These are phyloP conservation scores for Actenoides lindsayi DNA, from an alignment of 2,113 vertebrate genomes.

Conservation along the genomic window DNA sequence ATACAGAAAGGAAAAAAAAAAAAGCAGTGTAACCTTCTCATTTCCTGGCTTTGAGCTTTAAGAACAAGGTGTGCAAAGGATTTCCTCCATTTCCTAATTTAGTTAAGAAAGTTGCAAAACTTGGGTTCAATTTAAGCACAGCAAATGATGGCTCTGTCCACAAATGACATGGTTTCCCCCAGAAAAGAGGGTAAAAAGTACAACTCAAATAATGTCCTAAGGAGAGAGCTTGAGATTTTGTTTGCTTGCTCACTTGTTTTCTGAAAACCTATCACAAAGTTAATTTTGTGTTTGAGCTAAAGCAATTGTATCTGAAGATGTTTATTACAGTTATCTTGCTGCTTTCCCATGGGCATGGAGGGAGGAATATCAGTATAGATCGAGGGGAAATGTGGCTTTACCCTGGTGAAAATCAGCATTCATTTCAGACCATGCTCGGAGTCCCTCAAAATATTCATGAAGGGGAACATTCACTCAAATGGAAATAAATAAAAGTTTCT, in stretches of 20 bases:
- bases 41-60: slow-evolving; percentile 42
- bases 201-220: not conserved
- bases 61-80: not conserved
- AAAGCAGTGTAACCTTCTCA: not conserved
- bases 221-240: not conserved
- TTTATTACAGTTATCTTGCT: not conserved
- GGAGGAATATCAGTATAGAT: not conserved
- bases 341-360: not conserved
- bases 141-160: not conserved
- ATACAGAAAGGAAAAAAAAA: not conserved
- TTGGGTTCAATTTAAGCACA: not conserved
- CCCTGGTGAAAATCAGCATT: not conserved
- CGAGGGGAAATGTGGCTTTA: not conserved
- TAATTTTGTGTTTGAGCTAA: slow-evolving; percentile 4
- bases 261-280: not conserved
- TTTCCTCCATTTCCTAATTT: slow-evolving; percentile 25
- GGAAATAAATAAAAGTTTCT: slow-evolving; percentile 77
- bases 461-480: slow-evolving; percentile 59
- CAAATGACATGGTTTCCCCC: not conserved
- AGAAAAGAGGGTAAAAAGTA: not conserved
- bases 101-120: not conserved
- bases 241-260: not conserved
- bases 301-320: not conserved
- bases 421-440: not conserved
- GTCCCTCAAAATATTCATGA: slow-evolving; percentile 29